These are phyloP conservation scores for Cryptoprocta ferox DNA, from an alignment of 2,797 vertebrate species.

Conservation along the genomic window DNA sequence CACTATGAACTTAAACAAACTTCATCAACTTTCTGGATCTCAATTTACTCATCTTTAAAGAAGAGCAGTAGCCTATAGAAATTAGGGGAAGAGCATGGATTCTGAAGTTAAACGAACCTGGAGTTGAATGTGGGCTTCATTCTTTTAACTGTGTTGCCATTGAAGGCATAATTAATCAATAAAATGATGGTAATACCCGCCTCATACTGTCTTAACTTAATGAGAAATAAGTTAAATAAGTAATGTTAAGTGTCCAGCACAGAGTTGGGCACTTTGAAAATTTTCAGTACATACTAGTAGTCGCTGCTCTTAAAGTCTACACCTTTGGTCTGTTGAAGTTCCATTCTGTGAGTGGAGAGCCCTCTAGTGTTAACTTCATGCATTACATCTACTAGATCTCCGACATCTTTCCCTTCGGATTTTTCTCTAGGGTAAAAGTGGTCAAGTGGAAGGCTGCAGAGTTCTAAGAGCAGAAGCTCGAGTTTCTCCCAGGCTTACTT, in stretches of 20 bases:
- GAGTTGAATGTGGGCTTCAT: neutral
- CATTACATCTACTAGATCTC: neutral
- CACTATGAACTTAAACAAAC: neutral
- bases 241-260: neutral
- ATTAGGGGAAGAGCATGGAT: neutral
- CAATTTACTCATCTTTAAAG: neutral
- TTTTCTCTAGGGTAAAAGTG: neutral
- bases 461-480: neutral
- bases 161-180: neutral
- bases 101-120: neutral
- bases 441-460: neutral
- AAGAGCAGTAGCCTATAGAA: neutral
- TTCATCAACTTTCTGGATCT: neutral
- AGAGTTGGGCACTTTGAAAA: neutral
- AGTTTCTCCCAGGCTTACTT: neutral
- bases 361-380: constrained; percentile 61
- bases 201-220: neutral
- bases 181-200: neutral
- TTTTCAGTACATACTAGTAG: neutral
- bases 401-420: neutral
- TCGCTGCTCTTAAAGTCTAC: neutral
- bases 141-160: constrained; percentile 29
- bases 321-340: neutral
- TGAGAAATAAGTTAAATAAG: constrained; percentile 27
- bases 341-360: constrained; percentile 37